phyloP scores from a whole-genome alignment of 2,888 invertebrate species.

The Latrodectus elegans region DNA sequence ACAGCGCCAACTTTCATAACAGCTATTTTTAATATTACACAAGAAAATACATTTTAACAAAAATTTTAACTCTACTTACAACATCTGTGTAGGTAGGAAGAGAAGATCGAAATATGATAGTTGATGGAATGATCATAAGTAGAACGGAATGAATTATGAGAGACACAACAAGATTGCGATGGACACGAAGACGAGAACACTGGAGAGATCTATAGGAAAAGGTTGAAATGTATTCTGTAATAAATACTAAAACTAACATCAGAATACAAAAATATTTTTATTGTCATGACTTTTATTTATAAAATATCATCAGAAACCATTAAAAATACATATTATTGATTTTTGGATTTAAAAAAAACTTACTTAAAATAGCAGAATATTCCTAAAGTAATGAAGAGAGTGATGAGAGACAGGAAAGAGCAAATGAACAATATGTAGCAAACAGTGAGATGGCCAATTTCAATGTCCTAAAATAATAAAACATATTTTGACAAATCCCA shows the following conservation, averaged over 20 bases:
- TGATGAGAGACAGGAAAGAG: constrained; percentile 75
- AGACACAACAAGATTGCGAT: constrained; percentile 75
- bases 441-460: constrained; percentile 72
- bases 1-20: no score
- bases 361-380: constrained; percentile 77
- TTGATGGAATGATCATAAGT: constrained; percentile 66
- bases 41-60: no score
- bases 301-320: background rate
- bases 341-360: constrained; percentile 64
- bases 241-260: background rate
- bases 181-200: constrained; percentile 75
- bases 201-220: constrained; percentile 74
- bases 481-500: background rate
- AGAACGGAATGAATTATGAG: constrained; percentile 73
- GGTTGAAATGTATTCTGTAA: background rate
- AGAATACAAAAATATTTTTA: background rate
- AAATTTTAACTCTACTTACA: constrained; percentile 73
- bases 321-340: background rate
- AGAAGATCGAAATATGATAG: constrained; percentile 73
- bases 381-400: constrained; percentile 75
- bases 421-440: constrained; percentile 76
- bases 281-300: background rate
- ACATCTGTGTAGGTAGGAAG: constrained; percentile 74
- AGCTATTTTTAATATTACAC: no score
- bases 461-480: constrained; percentile 30